Conservation (phyloP, 1,140 invertebrate species). For the Drosophila azteca region DNA sequence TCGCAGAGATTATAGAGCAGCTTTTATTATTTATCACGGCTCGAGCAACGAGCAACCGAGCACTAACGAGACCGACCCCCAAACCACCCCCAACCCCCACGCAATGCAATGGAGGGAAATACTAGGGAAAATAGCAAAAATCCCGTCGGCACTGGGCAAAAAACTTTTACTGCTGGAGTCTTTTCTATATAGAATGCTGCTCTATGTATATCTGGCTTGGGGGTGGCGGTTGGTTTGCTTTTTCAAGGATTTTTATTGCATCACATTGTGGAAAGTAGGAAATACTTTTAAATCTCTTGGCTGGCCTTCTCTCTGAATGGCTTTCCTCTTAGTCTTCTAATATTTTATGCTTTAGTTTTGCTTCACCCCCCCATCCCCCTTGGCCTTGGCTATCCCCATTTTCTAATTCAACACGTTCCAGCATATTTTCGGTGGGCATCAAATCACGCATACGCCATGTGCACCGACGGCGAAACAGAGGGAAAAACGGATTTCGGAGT, state of each 20-base stretch:
- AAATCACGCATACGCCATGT: slow-evolving; percentile 70
- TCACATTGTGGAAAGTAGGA: slow-evolving; percentile 64
- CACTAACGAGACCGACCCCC: slow-evolving; percentile 68
- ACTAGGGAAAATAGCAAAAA: slow-evolving; percentile 41
- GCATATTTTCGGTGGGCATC: slow-evolving; percentile 31
- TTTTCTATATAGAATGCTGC: slow-evolving; percentile 3
- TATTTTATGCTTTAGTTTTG: slow-evolving; percentile 65
- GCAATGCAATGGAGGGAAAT: slow-evolving; percentile 14
- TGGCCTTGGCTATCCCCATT: neutral
- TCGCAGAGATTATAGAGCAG: slow-evolving; percentile 83
- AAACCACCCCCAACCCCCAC: slow-evolving; percentile 10
- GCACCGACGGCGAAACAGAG: slow-evolving; percentile 15
- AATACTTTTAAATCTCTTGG: slow-evolving; percentile 82
- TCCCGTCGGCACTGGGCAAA: slow-evolving; percentile 69
- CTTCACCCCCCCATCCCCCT: neutral
- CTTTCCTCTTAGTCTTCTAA: slow-evolving; percentile 71
- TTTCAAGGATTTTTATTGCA: slow-evolving; percentile 80
- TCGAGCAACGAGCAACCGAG: slow-evolving; percentile 71
- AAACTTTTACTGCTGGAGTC: neutral
- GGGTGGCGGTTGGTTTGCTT: neutral
- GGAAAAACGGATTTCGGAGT: slow-evolving; percentile 1
- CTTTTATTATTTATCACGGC: slow-evolving; percentile 83
- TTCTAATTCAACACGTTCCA: slow-evolving; percentile 63
- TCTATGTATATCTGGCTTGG: slow-evolving; percentile 19
- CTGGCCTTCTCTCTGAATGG: slow-evolving; percentile 64